Evolutionary conservation across 92 coral and sea anemone genomes (phyloP), one percentile per base, ranked within the genome.

Genomic region (Epizoanthus stellaris): DNA sequence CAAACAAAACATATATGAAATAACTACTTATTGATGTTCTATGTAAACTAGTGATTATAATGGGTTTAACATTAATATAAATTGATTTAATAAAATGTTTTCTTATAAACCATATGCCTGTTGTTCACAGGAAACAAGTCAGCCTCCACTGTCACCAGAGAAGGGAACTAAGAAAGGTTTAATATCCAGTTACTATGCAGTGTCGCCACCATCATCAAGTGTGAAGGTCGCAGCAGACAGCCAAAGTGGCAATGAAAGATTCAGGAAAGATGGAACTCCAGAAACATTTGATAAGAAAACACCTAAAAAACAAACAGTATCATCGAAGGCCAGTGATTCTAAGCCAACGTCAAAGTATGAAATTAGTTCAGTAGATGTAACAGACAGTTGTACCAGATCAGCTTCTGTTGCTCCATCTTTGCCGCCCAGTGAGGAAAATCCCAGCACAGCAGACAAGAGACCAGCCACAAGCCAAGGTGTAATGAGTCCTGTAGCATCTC

Each of bases 171-270:
- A 79, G 53, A 42, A 63, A 64, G 83, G 72, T 40, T 40, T 62
- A 40, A 43, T 79, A 43, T 45, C 83, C 70, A 52, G 83, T 12
- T 63, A 61, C 45, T 79, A 59, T 12, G 17, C 56, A 5, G 57
- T 67, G 20, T 62, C 72, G 10, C 56, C 70, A 45, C 43, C 72
- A 14, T 17, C 72, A 47, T 79, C 83, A 79, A 64, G 62, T 21
- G 58, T 19, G 0, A 42, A 14, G 17, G 15, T 39, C 64, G 71
- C 21, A 15, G 15, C 43, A 19, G 57, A 4, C 36, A 36, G 49
- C 38, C 40, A 62, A 14, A 13, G 69, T 40, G 21, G 43, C 4
- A 79, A 20, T 19, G 43, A 7, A 11, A 70, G 23, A 2, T 42
- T 58, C 83, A 63, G 61, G 52, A 63, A 14, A 13, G 14, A 36